Percentiles rank a stretch among this genome's conserved stretches.
Conservation (phyloP, 2,113 vertebrate genomes). For the Narcine bancroftii region DNA sequence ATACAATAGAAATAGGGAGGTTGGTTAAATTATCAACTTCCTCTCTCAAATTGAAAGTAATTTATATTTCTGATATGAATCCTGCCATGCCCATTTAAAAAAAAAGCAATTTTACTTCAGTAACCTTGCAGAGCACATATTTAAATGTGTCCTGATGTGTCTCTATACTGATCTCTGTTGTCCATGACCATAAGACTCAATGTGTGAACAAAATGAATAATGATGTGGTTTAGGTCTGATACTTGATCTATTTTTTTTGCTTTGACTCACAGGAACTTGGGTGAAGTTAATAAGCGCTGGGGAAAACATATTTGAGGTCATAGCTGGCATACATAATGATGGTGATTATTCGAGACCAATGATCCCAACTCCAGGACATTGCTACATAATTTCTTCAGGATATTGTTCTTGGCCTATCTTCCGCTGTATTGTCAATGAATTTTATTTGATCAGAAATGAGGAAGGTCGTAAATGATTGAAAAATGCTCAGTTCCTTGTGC, state of each 20-base stretch:
- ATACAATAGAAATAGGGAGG: background rate
- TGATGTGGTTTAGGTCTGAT: background rate
- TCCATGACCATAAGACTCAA: background rate
- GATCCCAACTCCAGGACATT: too few relatives aligned
- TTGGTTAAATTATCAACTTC: background rate
- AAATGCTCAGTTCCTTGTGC: too few relatives aligned
- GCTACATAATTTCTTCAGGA: too few relatives aligned
- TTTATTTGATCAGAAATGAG: too few relatives aligned
- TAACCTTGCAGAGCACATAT: background rate
- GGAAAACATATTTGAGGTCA: too few relatives aligned
- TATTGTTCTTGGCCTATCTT: too few relatives aligned
- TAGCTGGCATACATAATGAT: too few relatives aligned
- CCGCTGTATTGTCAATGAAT: too few relatives aligned
- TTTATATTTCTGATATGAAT: background rate
- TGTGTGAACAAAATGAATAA: background rate
- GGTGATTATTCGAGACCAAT: too few relatives aligned
- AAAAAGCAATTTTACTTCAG: background rate
- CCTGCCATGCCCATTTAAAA: background rate
- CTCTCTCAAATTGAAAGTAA: background rate
- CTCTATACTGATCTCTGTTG: background rate
- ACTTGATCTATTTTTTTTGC: background rate
- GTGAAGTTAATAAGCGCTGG: too few relatives aligned
- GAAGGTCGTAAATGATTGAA: too few relatives aligned
- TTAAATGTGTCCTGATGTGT: background rate
- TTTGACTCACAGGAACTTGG: background rate